Evolutionary conservation across 2,888 invertebrate genomes (phyloP).

Genomic region (Stenolophus ochropezus): DNA sequence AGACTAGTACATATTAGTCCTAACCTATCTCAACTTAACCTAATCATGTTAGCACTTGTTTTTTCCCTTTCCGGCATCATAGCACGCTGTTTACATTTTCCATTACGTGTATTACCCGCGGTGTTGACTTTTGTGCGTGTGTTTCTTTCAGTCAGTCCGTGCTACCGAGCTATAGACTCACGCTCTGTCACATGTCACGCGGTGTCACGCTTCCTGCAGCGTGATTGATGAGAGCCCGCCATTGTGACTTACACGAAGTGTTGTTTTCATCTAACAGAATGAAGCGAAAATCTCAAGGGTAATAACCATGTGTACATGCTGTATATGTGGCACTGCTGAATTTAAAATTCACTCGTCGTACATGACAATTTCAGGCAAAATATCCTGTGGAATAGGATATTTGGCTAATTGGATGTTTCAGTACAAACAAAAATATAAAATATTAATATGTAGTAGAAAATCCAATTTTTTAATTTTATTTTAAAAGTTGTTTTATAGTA

Average conservation of each 20-base stretch:
- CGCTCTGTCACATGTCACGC: neutral
- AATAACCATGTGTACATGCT: neutral
- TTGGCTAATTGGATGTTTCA: no score
- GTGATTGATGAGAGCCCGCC: slow-evolving; percentile 31
- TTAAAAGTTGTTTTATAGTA: no score
- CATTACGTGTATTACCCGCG: neutral
- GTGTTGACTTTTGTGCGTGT: neutral
- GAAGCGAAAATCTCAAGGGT: neutral
- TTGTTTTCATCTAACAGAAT: slow-evolving; percentile 25
- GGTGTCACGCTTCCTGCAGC: slow-evolving; percentile 27
- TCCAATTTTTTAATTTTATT: no score
- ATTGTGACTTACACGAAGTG: slow-evolving; percentile 41
- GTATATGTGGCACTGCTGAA: neutral
- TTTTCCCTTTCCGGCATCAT: neutral
- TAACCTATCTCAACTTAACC: no score
- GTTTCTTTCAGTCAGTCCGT: neutral
- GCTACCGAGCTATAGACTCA: neutral
- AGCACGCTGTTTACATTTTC: neutral
- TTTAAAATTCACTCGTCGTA: neutral
- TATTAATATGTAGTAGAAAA: no score
- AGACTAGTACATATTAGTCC: no score
- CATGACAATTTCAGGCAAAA: neutral
- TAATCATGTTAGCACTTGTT: no score
- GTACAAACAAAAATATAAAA: no score
- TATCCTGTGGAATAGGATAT: no score